Evolutionary conservation across 1,140 invertebrate species (phyloP).

Genomic region (Neodiprion pinetum): DNA sequence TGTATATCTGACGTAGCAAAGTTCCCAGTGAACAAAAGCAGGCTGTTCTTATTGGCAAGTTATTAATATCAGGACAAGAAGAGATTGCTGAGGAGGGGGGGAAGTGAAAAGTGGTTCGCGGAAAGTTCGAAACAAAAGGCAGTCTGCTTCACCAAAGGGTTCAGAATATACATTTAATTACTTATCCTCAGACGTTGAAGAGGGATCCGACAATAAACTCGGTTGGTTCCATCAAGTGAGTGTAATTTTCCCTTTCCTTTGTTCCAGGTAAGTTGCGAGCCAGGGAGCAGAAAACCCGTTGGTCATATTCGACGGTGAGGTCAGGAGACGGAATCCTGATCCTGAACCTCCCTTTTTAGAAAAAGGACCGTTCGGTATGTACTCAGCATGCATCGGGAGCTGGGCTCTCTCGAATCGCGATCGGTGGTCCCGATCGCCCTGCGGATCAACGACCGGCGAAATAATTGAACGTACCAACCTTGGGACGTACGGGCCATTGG

Average conservation of each 20-base stretch:
- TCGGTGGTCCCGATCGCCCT: conserved; percentile 5
- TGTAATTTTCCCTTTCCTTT: conserved; percentile 33
- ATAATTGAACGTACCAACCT: conserved; percentile 8
- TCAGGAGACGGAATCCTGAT: too few relatives aligned
- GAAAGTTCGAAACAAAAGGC: too few relatives aligned
- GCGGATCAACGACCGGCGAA: conserved; percentile 9
- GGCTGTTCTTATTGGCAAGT: conserved; percentile 11
- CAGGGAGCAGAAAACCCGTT: too few relatives aligned
- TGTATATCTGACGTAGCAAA: conserved; percentile 9
- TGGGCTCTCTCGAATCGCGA: conserved; percentile 5
- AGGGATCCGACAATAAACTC: not conserved
- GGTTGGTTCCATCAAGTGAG: conserved; percentile 14
- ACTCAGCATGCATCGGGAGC: conserved; percentile 17
- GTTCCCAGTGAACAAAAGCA: not conserved
- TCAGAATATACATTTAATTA: conserved; percentile 37
- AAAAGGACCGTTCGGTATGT: conserved; percentile 21
- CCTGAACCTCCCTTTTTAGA: conserved; percentile 17
- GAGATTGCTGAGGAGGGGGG: conserved; percentile 28
- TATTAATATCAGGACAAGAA: conserved; percentile 36
- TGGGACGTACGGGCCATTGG: conserved; percentile 31
- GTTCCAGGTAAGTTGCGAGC: conserved; percentile 35
- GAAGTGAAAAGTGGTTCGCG: conserved; percentile 15
- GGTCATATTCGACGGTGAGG: too few relatives aligned
- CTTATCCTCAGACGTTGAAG: conserved; percentile 14
- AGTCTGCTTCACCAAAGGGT: not conserved